Conservation (phyloP, 2,888 invertebrate species). For the Torymus tubicola region DNA sequence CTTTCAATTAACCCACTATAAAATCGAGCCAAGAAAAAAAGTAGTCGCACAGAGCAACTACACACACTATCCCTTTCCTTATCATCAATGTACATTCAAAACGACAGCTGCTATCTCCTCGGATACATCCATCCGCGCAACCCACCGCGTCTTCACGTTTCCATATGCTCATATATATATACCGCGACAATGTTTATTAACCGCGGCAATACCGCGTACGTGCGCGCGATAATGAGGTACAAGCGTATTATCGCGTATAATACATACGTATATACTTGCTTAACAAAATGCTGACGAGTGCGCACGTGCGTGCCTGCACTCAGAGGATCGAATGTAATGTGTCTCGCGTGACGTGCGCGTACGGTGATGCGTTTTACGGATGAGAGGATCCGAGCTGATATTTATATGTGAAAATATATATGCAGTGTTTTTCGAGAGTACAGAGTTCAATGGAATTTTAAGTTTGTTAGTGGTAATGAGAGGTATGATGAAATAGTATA, state of each 20-base stretch:
- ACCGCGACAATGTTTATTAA: constrained; percentile 32
- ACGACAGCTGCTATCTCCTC: too few species aligned
- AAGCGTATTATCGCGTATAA: constrained; percentile 2
- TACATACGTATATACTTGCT: constrained; percentile 40
- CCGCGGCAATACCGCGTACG: constrained; percentile 45
- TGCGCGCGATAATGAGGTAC: constrained; percentile 41
- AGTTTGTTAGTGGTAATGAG: too few species aligned
- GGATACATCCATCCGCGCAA: constrained; percentile 3
- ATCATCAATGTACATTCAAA: too few species aligned
- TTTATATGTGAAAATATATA: not conserved
- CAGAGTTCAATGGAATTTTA: too few species aligned
- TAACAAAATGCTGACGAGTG: constrained; percentile 64
- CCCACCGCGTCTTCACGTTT: constrained; percentile 6
- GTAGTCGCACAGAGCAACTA: too few species aligned
- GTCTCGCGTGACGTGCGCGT: not conserved
- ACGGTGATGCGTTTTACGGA: not conserved
- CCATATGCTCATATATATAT: not conserved
- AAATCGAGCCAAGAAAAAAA: too few species aligned
- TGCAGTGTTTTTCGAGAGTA: not conserved
- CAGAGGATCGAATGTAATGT: constrained; percentile 29
- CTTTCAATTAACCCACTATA: too few species aligned
- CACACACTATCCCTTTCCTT: too few species aligned
- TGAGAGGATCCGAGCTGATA: not conserved
- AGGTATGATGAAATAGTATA: too few species aligned
- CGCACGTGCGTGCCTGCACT: constrained; percentile 57